A percentile compares a stretch with the other conserved stretches of the same genome.
Evolutionary conservation across 2,888 invertebrate species (phyloP).

Genomic region (Leptinotarsa haldemani): DNA sequence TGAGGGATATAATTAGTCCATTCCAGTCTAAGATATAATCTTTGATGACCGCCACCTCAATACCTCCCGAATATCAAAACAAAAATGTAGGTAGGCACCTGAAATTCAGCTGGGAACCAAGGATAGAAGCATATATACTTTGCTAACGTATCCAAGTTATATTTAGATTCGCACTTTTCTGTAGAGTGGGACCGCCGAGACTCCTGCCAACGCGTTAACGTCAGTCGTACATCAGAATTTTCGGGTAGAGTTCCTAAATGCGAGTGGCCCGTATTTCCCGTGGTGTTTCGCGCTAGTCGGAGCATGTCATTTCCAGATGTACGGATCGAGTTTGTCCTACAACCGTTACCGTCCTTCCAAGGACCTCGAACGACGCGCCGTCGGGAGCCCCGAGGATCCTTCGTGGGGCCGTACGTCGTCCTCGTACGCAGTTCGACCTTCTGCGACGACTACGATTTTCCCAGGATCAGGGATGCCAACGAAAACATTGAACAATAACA

Average conservation of each 20-base stretch:
- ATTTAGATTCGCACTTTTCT: conserved; percentile 78
- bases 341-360: conserved; percentile 60
- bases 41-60: conserved; percentile 2
- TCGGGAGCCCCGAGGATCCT: conserved; percentile 43
- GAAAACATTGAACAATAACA: conserved; percentile 42
- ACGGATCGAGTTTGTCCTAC: conserved; percentile 58
- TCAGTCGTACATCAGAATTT: conserved; percentile 30
- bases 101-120: conserved; percentile 51
- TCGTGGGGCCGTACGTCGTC: conserved; percentile 45
- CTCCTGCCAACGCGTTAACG: conserved; percentile 46
- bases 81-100: conserved; percentile 45
- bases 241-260: conserved; percentile 33
- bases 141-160: conserved; percentile 64
- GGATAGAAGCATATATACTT: conserved; percentile 50
- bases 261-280: conserved; percentile 5
- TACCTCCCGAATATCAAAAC: conserved; percentile 44
- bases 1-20: no score
- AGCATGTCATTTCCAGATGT: conserved; percentile 52
- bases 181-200: conserved; percentile 67
- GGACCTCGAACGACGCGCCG: conserved; percentile 53
- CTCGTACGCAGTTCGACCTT: conserved; percentile 40
- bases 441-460: conserved; percentile 39
- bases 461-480: conserved; percentile 35
- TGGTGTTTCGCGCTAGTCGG: conserved; percentile 27
- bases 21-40: no score